A percentile compares a stretch with the other conserved stretches of the same genome.
phyloP scores from a whole-genome alignment of 2,113 vertebrate genomes.

The Elachura formosa region DNA sequence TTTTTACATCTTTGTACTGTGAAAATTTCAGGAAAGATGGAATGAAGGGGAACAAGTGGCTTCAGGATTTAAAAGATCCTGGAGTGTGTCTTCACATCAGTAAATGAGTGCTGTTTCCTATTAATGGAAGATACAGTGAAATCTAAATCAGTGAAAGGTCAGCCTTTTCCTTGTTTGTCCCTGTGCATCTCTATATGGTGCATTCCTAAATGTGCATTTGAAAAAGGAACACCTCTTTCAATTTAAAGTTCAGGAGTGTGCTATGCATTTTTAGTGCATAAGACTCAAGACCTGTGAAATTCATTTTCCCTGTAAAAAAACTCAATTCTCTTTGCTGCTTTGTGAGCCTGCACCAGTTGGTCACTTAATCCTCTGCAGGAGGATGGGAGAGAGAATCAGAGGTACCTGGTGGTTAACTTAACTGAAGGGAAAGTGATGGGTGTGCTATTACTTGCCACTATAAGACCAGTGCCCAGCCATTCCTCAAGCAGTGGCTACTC shows the following conservation, averaged over 20 bases:
- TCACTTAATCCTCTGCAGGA: background rate
- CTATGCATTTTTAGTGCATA: background rate
- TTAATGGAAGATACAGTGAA: background rate
- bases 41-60: background rate
- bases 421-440: background rate
- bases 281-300: background rate
- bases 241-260: background rate
- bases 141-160: background rate
- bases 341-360: background rate
- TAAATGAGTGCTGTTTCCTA: background rate
- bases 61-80: background rate
- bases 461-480: background rate
- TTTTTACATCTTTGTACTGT: background rate
- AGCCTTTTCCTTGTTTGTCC: background rate
- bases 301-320: background rate
- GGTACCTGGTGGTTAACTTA: background rate
- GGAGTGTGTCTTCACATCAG: background rate
- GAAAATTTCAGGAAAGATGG: background rate
- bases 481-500: background rate
- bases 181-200: background rate
- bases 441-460: fast-evolving
- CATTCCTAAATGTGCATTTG: background rate
- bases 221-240: background rate
- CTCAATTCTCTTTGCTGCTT: background rate
- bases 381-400: background rate